Percentiles rank a stretch among this genome's conserved stretches.
These are phyloP conservation scores for Catotricha subobsoleta DNA, from an alignment of 2,888 invertebrate species.

Conservation along the genomic window DNA sequence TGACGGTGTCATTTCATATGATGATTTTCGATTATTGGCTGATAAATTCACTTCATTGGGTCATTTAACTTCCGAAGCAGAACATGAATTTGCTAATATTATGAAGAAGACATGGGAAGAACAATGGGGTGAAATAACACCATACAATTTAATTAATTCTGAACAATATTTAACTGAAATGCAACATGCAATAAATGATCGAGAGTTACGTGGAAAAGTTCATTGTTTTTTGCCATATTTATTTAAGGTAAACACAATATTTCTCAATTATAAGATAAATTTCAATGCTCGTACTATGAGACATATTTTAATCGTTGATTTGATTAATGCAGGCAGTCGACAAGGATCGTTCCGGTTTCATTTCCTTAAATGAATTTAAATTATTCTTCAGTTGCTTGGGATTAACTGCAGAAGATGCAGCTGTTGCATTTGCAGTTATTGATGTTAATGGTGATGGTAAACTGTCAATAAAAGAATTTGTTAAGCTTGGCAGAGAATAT, in stretches of 20 bases:
- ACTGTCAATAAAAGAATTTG: conserved; percentile 57
- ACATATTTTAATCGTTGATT: not conserved
- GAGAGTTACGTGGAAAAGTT: conserved; percentile 50
- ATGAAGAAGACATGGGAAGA: conserved; percentile 65
- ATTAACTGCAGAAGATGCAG: conserved; percentile 53
- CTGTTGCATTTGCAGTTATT: conserved; percentile 58
- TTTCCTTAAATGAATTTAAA: conserved; percentile 65
- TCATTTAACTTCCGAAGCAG: conserved; percentile 45
- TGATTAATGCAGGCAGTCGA: conserved; percentile 49
- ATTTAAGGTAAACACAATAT: conserved; percentile 61
- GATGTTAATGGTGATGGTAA: conserved; percentile 65
- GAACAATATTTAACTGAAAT: conserved; percentile 69
- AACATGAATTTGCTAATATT: conserved; percentile 48
- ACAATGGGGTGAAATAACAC: conserved; percentile 64
- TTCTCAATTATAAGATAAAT: too few relatives aligned
- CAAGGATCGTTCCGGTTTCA: conserved; percentile 57
- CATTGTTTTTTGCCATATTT: conserved; percentile 64
- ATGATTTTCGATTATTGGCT: conserved; percentile 57
- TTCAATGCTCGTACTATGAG: too few relatives aligned
- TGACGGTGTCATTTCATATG: conserved; percentile 67
- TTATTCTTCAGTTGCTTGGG: conserved; percentile 66
- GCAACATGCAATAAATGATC: conserved; percentile 64
- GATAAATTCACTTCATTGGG: conserved; percentile 59
- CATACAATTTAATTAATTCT: conserved; percentile 63
- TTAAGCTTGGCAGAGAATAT: conserved; percentile 62